A percentile compares a stretch with the other conserved stretches of the same genome.
Evolutionary conservation across 2,888 invertebrate genomes (phyloP).

Genomic region (Tachina lurida): DNA sequence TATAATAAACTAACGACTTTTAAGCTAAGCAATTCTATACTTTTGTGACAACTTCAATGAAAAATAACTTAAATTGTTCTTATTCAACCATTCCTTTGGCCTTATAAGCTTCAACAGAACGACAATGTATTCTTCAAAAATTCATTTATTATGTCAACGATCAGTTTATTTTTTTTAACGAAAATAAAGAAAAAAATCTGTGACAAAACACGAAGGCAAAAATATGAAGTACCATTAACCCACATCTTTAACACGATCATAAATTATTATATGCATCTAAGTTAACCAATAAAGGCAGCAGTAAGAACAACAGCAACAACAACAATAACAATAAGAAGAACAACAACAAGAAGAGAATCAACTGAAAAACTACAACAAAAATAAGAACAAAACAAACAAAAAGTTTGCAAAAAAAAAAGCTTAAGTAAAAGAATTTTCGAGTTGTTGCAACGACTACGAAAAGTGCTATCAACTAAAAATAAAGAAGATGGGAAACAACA

Average conservation of each 20-base stretch:
- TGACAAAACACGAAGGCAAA: slow-evolving; percentile 39
- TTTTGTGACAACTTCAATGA: too few relatives aligned
- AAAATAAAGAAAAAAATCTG: slow-evolving; percentile 31
- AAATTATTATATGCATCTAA: slow-evolving; percentile 81
- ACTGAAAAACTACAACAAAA: not conserved
- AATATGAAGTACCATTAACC: slow-evolving; percentile 80
- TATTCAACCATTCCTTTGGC: not conserved
- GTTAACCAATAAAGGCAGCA: slow-evolving; percentile 67
- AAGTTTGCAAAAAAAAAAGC: not conserved
- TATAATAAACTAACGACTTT: too few relatives aligned
- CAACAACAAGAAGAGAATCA: slow-evolving; percentile 15
- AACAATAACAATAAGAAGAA: slow-evolving; percentile 47
- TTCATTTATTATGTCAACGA: slow-evolving; percentile 68
- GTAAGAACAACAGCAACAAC: slow-evolving; percentile 36
- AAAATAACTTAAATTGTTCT: not conserved
- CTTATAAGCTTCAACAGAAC: not conserved
- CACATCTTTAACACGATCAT: slow-evolving; percentile 83
- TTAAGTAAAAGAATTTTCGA: not conserved
- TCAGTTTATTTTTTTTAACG: slow-evolving; percentile 43
- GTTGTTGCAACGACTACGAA: slow-evolving; percentile 22
- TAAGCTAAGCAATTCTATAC: too few relatives aligned
- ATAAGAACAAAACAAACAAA: not conserved
- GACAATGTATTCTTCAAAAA: slow-evolving; percentile 21
- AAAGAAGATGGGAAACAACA: not conserved
- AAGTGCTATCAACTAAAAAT: not conserved